Evolutionary conservation across 37 sponge, comb jelly and placozoan genomes (phyloP).

Genomic region (Crambe crambe): DNA sequence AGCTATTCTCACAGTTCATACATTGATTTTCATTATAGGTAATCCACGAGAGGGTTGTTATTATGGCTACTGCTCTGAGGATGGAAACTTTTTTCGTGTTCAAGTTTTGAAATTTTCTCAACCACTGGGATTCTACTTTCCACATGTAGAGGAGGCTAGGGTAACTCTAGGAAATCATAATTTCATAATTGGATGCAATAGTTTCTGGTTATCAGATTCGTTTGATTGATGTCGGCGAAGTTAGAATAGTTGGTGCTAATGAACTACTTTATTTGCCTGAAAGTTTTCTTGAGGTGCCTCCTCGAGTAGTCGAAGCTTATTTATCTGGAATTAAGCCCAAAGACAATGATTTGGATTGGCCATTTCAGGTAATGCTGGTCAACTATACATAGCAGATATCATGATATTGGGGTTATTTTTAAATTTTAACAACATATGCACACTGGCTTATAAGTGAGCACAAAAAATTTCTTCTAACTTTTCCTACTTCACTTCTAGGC

Average conservation of each 20-base stretch:
- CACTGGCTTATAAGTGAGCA: too few species aligned
- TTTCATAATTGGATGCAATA: neutral
- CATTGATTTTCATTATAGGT: conserved; percentile 10
- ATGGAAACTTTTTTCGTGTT: conserved; percentile 52
- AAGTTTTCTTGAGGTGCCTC: conserved; percentile 28
- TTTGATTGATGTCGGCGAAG: conserved; percentile 61
- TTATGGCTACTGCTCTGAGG: conserved; percentile 25
- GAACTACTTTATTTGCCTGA: conserved; percentile 64
- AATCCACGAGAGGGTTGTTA: conserved; percentile 48
- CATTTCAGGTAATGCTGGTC: conserved; percentile 29
- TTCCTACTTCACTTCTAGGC: too few species aligned
- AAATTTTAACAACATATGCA: too few species aligned
- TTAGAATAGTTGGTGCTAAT: conserved; percentile 60
- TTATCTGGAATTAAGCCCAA: conserved; percentile 60
- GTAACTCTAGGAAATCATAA: conserved; percentile 22
- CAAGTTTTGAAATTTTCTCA: conserved; percentile 59
- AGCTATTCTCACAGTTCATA: too few species aligned
- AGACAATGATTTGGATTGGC: conserved; percentile 75
- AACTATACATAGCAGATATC: neutral
- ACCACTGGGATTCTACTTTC: conserved; percentile 63
- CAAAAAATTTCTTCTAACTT: too few species aligned
- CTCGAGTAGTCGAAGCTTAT: conserved; percentile 67
- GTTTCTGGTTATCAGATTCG: conserved; percentile 31
- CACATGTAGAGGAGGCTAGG: conserved; percentile 70
- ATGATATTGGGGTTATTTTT: neutral